A percentile compares a stretch with the other conserved stretches of the same genome.
Conservation (phyloP, 2,797 vertebrate genomes). For the Diceros bicornis region DNA sequence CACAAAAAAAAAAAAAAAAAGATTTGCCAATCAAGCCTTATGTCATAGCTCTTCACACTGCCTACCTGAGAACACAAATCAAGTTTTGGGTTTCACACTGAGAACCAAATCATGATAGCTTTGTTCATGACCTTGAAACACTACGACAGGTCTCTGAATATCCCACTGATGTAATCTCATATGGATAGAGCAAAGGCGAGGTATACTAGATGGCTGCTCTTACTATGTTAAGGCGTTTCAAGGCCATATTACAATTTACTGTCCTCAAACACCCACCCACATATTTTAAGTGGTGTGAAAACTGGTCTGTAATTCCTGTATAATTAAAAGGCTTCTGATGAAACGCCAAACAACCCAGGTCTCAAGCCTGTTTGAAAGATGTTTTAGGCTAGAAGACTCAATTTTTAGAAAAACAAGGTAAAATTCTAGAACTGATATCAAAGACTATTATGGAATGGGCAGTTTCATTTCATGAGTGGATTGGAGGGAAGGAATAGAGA, state of each 20-base stretch:
- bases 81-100: neutral
- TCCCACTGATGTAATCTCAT: neutral
- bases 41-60: neutral
- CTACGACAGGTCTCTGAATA: neutral
- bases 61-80: neutral
- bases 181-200: neutral
- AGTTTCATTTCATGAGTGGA: neutral
- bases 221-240: neutral
- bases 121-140: neutral
- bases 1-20: neutral
- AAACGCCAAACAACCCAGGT: neutral
- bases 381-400: neutral
- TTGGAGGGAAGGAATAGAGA: neutral
- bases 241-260: neutral
- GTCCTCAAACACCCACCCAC: constrained; percentile 10
- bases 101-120: neutral
- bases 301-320: neutral
- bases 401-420: constrained; percentile 24
- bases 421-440: neutral
- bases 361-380: neutral
- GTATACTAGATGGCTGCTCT: neutral
- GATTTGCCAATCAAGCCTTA: neutral
- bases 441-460: neutral
- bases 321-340: constrained; percentile 34
- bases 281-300: neutral